Base-by-base conservation (phyloP, 2,888 invertebrate genomes). In the Sarcophaga caerulescens region DNA sequence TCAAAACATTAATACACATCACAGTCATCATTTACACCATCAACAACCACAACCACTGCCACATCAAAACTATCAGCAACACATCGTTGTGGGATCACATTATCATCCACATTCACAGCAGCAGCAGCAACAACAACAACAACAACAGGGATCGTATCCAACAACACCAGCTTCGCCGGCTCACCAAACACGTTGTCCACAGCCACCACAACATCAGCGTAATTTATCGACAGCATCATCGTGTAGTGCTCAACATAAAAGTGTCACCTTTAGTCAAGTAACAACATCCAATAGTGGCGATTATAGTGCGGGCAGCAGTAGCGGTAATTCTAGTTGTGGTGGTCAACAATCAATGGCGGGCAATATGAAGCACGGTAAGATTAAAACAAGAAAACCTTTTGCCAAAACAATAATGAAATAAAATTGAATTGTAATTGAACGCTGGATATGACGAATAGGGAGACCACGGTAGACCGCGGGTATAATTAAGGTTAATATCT, bases 321-420 rank as follows among this genome's bases (percentile, higher is more conserved):
- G 89, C 89, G 90, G 91, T 88, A 90, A 90, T 89, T 91, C 91
- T 89, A 89, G 90, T 89, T 92, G 91, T 90, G 90, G 91, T 89
- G 91, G 90, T 89, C 89, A 90, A 91, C 93, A 93, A 93, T 91
- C 93, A 92, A 93, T 93, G 93, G 93, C 93, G 92, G 93, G 93
- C 89, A 93, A 93, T 91, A 93, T 93, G 93, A 93, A 93, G 90
- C 93, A 93, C 92, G 93, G 93, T 93, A 88, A 81, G 85, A 52
- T 17, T 63, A 44, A 44, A 35, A 35, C 35, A 35, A 35, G 1
- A 10, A 19, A 66, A 19, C 19, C n/a, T 19, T 44, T 65, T 17
- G 23, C 2, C 1, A 6, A 66, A 35, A 14, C 35, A 44, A 44
- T 2, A n/a, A 66, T 21, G 3, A 44, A 0, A 19, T 60, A 11